Percentiles rank a stretch among this genome's conserved stretches.
These are phyloP conservation scores for Lobophora halterata DNA, from an alignment of 2,888 invertebrate genomes.

Conservation along the genomic window DNA sequence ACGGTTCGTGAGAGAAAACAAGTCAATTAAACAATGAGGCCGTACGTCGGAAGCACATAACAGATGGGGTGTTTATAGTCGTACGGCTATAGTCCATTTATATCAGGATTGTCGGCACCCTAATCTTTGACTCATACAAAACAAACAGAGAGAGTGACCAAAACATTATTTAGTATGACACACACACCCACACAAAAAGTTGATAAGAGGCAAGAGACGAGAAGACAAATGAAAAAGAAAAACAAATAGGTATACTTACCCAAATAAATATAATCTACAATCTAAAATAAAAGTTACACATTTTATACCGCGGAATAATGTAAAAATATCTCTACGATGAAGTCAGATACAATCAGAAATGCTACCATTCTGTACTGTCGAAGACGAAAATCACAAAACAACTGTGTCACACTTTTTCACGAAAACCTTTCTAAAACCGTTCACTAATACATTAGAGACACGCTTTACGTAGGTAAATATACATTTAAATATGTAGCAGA, in stretches of 20 bases:
- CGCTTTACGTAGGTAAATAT: slow-evolving; percentile 42
- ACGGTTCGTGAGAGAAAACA: slow-evolving; percentile 35
- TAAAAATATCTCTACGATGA: no score
- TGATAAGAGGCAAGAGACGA: no score
- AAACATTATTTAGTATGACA: not conserved
- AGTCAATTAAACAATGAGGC: slow-evolving; percentile 62
- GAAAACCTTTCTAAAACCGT: slow-evolving; percentile 8
- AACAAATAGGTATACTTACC: no score
- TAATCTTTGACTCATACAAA: slow-evolving; percentile 37
- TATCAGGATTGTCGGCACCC: slow-evolving; percentile 35
- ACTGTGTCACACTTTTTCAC: no score
- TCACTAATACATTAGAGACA: slow-evolving; percentile 21
- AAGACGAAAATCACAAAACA: no score
- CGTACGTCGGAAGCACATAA: slow-evolving; percentile 56
- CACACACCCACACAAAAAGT: not conserved
- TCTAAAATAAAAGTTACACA: no score
- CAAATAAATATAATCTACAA: no score
- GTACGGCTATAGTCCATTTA: slow-evolving; percentile 31
- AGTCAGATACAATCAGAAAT: no score
- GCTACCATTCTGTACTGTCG: no score
- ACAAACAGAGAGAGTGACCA: slow-evolving; percentile 19
- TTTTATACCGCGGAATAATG: no score
- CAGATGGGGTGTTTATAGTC: slow-evolving; percentile 54
- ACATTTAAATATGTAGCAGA: slow-evolving; percentile 68
- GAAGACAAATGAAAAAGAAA: no score